Percentiles rank a stretch among this genome's conserved stretches.
Conservation (phyloP, 1,140 invertebrate genomes). For the Aethina tumida region DNA sequence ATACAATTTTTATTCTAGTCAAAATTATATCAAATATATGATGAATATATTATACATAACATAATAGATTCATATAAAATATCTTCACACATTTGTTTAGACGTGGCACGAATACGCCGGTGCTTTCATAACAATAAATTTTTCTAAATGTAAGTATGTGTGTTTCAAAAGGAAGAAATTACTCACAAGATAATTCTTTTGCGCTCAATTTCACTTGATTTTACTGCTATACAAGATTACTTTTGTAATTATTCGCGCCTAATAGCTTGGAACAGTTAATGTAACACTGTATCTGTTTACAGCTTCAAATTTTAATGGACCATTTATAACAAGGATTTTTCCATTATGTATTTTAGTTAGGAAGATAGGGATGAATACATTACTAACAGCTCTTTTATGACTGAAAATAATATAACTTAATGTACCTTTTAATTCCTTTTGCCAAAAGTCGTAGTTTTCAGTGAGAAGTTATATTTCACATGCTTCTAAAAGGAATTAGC, state of each 20-base stretch:
- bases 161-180: not conserved
- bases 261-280: slow-evolving; percentile 2
- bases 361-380: slow-evolving; percentile 9
- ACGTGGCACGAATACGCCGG: too few species aligned
- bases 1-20: too few species aligned
- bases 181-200: slow-evolving; percentile 4
- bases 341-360: too few species aligned
- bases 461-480: not conserved
- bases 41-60: too few species aligned
- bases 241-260: slow-evolving; percentile 4
- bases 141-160: slow-evolving; percentile 1
- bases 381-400: too few species aligned
- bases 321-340: too few species aligned
- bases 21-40: too few species aligned
- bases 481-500: not conserved
- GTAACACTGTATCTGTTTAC: slow-evolving; percentile 2
- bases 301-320: slow-evolving; percentile 1
- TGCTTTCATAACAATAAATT: too few species aligned
- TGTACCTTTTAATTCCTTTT: too few species aligned
- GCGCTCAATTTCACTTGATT: slow-evolving; percentile 3
- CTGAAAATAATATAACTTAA: slow-evolving; percentile 11
- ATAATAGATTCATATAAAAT: too few species aligned
- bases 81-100: too few species aligned
- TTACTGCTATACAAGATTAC: slow-evolving; percentile 3
- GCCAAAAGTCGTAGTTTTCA: not conserved